Base-by-base conservation (phyloP, 2,113 vertebrate genomes). In the Gobiocypris rarus region DNA sequence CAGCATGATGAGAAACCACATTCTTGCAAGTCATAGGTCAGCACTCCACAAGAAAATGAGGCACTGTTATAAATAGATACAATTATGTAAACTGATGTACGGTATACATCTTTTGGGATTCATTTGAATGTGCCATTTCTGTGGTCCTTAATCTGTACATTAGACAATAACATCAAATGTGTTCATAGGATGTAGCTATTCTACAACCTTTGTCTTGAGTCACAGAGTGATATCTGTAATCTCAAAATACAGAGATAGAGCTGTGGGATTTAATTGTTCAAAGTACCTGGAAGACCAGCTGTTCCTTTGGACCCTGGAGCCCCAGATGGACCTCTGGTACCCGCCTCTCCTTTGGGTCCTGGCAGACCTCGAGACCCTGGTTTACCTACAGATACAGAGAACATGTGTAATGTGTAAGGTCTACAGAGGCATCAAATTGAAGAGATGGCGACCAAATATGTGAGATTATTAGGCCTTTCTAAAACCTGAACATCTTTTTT, bases 241-340 rank as follows among this genome's bases (percentile, higher is more conserved):
- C 34, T 70, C 31, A 41, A 31, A 11, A 22, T 70, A 34, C 22
- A 41, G 67, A 3, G 31, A 69, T 22, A 38, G 31, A 41, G 31
- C 34, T 38, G 31, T 43, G 38, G 58, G 17, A 5, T n/a, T 34
- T 15, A 65, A 31, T 26, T 74, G 5, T 74, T 84, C 4, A 54
- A 86, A 89, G 91, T 91, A 98, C 97, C 97, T 95, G 94, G 92
- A 0, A 94, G 96, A 86, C 96, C 96, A 3, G 28, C 0, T 0
- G 89, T 89, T 54, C 97, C 97, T 92, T 92, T 96, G 13, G 84
- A 86, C 69, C 97, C 96, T 0, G 95, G 95, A 19, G 85, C 8
- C 50, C 95, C 96, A 0, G 90, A 88, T 0, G 96, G 94, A 82
- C 96, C 96, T 82, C 82, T 92, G 48, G 90, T 84, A 43, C 95